These are phyloP conservation scores for Heterohyrax brucei DNA, from an alignment of 2,797 vertebrate species.

Conservation along the genomic window DNA sequence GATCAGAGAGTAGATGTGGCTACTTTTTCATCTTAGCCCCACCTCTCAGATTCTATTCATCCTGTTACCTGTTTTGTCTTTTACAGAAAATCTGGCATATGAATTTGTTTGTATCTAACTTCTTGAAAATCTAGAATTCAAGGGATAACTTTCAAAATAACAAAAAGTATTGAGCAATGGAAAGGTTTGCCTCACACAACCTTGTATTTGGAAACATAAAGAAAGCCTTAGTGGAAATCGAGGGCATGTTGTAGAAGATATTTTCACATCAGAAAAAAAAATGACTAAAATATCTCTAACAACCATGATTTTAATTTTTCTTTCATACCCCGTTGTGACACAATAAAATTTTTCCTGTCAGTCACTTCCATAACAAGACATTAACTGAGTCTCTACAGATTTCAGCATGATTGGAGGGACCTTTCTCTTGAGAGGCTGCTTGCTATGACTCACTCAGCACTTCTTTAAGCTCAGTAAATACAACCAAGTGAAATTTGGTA, in stretches of 20 bases:
- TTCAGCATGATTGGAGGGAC: neutral
- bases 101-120: neutral
- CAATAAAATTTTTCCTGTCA: neutral
- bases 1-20: too few relatives aligned
- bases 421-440: constrained; percentile 56
- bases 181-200: neutral
- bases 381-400: neutral
- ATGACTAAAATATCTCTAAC: neutral
- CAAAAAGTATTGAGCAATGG: neutral
- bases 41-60: neutral
- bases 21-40: too few relatives aligned
- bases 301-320: constrained; percentile 27
- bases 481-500: constrained; percentile 77
- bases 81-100: neutral
- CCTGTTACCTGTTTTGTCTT: neutral
- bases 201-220: neutral
- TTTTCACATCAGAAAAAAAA: neutral
- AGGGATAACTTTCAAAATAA: neutral
- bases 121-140: constrained; percentile 17
- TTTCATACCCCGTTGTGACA: neutral
- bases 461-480: constrained; percentile 78
- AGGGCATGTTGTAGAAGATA: neutral
- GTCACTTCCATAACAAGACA: neutral
- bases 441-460: constrained; percentile 77
- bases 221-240: neutral